These are phyloP conservation scores for Andrena minutula DNA, from an alignment of 2,888 invertebrate genomes.

Conservation along the genomic window DNA sequence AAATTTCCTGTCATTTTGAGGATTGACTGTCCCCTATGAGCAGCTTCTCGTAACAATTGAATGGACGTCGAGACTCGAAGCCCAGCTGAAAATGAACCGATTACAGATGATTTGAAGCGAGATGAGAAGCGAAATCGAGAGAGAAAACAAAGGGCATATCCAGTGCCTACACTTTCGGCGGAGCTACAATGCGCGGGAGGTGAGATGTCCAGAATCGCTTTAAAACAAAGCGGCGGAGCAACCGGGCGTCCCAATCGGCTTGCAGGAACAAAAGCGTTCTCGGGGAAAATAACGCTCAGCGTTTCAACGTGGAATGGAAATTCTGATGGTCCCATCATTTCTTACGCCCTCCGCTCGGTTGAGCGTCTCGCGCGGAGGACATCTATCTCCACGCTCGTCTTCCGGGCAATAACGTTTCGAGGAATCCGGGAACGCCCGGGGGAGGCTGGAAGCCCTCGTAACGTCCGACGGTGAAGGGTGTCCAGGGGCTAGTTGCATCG, in stretches of 20 bases:
- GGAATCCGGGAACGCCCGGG: not conserved
- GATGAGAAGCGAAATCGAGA: not conserved
- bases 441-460: not conserved
- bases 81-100: not conserved
- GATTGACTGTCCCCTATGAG: no score
- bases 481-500: conserved; percentile 33
- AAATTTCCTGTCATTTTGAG: no score
- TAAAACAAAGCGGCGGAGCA: not conserved
- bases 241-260: not conserved
- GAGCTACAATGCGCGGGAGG: not conserved
- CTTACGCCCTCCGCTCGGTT: not conserved
- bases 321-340: not conserved
- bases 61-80: no score
- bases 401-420: not conserved
- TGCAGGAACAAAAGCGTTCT: not conserved
- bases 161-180: not conserved
- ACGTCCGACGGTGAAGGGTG: conserved; percentile 26
- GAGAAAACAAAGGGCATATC: not conserved
- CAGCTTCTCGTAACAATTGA: no score
- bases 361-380: not conserved
- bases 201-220: not conserved
- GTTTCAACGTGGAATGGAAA: not conserved
- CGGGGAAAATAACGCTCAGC: not conserved
- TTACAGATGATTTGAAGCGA: not conserved
- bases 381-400: conserved; percentile 8